phyloP scores from a whole-genome alignment of 2,113 vertebrate genomes.

The Loxodonta africana region DNA sequence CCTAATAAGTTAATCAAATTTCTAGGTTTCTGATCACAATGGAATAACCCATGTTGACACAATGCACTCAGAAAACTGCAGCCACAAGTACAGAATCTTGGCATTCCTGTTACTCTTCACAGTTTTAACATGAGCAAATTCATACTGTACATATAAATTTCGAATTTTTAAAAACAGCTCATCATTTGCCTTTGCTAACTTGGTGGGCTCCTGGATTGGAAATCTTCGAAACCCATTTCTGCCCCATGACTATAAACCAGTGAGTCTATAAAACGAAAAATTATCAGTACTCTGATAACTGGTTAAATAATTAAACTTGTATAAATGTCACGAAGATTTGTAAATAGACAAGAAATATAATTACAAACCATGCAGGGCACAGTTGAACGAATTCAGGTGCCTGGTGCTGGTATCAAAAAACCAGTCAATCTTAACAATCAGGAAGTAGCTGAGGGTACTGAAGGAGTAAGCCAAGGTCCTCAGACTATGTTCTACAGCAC shows the following conservation, averaged over 20 bases:
- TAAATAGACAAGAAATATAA: neutral
- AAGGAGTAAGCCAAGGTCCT: neutral
- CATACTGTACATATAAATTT: neutral
- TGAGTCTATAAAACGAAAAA: neutral
- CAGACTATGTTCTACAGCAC: neutral
- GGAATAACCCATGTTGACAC: neutral
- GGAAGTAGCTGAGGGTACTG: neutral
- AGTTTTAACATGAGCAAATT: conserved; percentile 10
- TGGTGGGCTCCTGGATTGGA: neutral
- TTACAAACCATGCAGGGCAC: neutral
- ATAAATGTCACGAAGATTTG: neutral
- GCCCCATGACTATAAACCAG: neutral
- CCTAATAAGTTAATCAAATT: neutral
- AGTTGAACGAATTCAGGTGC: neutral
- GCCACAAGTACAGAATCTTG: conserved; percentile 4
- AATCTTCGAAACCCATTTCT: neutral
- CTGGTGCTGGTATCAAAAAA: neutral
- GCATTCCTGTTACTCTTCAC: neutral
- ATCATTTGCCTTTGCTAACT: neutral
- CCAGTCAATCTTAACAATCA: neutral
- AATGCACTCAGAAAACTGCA: conserved; percentile 10
- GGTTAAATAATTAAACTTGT: neutral
- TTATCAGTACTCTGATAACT: neutral
- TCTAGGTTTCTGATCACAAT: conserved; percentile 39
- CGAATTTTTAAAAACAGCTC: conserved; percentile 14